Conservation (phyloP, 2,113 vertebrate genomes). For the Dasyprocta punctata region DNA sequence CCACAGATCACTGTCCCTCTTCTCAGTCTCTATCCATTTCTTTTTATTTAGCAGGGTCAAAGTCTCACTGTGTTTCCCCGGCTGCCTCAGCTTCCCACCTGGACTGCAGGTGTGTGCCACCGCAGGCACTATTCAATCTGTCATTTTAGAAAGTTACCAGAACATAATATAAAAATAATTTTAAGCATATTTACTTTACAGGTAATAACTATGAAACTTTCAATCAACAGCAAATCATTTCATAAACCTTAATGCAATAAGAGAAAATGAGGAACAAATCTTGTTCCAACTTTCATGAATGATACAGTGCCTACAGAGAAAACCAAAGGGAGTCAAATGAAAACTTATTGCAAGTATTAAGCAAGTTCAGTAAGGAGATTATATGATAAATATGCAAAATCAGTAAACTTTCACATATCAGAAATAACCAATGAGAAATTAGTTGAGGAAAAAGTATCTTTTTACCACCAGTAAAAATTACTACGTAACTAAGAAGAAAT, state of each 20-base stretch:
- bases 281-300: neutral
- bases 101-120: neutral
- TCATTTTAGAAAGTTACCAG: neutral
- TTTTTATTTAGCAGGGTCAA: neutral
- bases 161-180: neutral
- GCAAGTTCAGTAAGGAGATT: neutral
- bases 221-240: neutral
- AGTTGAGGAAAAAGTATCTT: neutral
- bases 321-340: neutral
- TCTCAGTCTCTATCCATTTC: neutral
- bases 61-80: neutral
- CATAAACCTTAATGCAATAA: neutral
- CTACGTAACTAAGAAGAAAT: slow-evolving; percentile 12
- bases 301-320: neutral
- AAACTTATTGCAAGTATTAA: neutral
- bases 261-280: neutral
- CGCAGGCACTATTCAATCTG: neutral
- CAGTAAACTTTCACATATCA: neutral
- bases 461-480: neutral
- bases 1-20: too few species aligned
- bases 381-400: neutral
- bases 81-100: neutral
- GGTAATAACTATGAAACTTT: neutral
- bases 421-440: neutral
- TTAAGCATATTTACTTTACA: neutral